phyloP scores from a whole-genome alignment of 2,888 invertebrate genomes.

The Hirtodrosophila confusa region DNA sequence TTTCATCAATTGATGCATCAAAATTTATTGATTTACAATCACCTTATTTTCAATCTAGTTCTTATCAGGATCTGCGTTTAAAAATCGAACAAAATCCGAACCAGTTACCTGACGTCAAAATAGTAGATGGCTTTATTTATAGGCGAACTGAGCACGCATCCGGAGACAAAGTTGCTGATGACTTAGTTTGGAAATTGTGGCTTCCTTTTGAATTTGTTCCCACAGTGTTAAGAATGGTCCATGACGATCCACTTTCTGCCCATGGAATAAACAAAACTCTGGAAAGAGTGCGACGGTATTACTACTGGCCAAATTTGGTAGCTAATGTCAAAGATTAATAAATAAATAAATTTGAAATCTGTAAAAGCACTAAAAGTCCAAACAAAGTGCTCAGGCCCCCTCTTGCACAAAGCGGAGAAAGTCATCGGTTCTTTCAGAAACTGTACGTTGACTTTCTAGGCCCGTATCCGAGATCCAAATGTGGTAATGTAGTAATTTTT shows the following conservation, averaged over 20 bases:
- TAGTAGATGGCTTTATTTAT: neutral
- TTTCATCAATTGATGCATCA: no score
- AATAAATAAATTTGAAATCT: neutral
- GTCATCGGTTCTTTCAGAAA: no score
- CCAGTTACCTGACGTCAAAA: neutral
- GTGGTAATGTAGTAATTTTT: no score
- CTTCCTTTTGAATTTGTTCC: neutral
- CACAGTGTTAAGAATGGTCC: neutral
- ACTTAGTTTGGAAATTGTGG: neutral
- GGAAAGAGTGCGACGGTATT: neutral
- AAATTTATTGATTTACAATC: no score
- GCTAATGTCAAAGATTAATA: neutral
- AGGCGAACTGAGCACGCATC: neutral
- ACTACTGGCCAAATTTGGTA: neutral
- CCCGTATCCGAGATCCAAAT: no score
- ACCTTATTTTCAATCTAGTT: no score
- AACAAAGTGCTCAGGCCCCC: no score
- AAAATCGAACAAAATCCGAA: no score
- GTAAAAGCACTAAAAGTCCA: no score
- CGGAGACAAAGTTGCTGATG: neutral
- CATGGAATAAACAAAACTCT: constrained; percentile 2
- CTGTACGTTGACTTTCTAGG: no score
- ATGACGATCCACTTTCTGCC: neutral
- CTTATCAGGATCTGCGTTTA: no score
- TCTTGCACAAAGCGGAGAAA: no score